Evolutionary conservation across 2,888 invertebrate genomes (phyloP), one percentile per base, ranked within the genome.

Genomic region (Dolomedes plantarius): DNA sequence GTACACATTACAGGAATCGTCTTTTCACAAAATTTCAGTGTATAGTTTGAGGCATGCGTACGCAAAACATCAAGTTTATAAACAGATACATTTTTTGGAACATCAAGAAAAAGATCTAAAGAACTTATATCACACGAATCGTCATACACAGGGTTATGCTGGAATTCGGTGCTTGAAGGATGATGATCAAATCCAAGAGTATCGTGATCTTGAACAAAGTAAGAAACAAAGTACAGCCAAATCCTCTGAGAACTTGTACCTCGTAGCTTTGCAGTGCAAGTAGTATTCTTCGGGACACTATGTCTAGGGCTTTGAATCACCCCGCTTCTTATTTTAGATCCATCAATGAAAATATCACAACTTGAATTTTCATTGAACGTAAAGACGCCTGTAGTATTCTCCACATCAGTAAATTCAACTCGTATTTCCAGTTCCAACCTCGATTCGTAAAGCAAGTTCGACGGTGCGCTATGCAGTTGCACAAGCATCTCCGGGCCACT

Each of bases 181-280:
- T 85, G 83, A 19, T 79, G 86, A 27, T 86, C 86, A 27, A 64
- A 79, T 11, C 86, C 86, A n/a, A 86, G 16, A 29, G 86, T 79
- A 11, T 75, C 83, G 0, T 82, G 82, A 73, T 89, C 95, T 90
- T 95, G 94, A 90, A 96, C 95, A 89, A 95, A 95, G 92, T 95
- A 96, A 88, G 96, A 96, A 88, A 95, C 94, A 91, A 96, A 96
- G 91, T 95, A 96, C 89, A 96, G 93, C 97, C 97, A 97, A 78
- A 97, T 94, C 36, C 80, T 75, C 72, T 89, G 89, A 29, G 88
- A 89, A 23, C 32, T 46, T 6, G 39, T 69, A 90, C 93, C 93
- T 91, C 93, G 93, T 90, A 96, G 95, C 90, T 94, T 94, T 91
- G 95, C 96, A 87, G 94, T 94, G 91, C 96, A 96, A 2, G 95